Conservation (phyloP, 2,113 vertebrate species). For the Excalfactoria chinensis region DNA sequence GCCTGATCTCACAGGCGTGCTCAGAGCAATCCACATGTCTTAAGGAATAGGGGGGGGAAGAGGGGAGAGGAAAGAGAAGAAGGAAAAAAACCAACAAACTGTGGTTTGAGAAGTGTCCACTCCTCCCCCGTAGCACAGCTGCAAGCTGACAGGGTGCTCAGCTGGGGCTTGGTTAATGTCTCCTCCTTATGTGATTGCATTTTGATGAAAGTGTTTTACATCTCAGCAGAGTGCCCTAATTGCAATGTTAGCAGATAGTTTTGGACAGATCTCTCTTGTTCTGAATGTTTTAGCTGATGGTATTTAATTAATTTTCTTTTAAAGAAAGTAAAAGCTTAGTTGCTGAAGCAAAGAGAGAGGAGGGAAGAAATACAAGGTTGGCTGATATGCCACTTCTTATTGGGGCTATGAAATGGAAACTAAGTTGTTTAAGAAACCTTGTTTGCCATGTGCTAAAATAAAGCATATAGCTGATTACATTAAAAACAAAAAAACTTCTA, state of each 20-base stretch:
- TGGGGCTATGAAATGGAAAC: background rate
- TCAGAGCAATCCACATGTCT: background rate
- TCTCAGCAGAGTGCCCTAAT: conserved; percentile 39
- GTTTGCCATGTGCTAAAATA: background rate
- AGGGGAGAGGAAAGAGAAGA: no score
- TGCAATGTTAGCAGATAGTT: conserved; percentile 7
- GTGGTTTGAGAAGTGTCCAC: background rate
- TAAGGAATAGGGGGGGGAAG: no score
- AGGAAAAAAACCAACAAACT: background rate
- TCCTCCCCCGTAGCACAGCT: background rate
- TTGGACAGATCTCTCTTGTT: background rate
- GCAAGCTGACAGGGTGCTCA: conserved; percentile 25
- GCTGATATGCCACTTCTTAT: background rate
- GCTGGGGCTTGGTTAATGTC: conserved; percentile 21
- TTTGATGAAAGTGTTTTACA: conserved; percentile 43
- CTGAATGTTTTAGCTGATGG: conserved; percentile 10
- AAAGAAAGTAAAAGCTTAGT: conserved; percentile 18
- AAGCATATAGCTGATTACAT: background rate
- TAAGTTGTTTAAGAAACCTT: background rate
- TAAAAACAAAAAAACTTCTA: background rate
- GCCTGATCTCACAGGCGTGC: background rate
- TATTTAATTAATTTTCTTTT: conserved; percentile 43
- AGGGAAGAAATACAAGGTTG: background rate
- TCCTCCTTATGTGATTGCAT: conserved; percentile 4
- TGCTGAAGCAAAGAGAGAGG: background rate